Conservation (phyloP, 2,797 vertebrate species). For the Monodelphis domestica region DNA sequence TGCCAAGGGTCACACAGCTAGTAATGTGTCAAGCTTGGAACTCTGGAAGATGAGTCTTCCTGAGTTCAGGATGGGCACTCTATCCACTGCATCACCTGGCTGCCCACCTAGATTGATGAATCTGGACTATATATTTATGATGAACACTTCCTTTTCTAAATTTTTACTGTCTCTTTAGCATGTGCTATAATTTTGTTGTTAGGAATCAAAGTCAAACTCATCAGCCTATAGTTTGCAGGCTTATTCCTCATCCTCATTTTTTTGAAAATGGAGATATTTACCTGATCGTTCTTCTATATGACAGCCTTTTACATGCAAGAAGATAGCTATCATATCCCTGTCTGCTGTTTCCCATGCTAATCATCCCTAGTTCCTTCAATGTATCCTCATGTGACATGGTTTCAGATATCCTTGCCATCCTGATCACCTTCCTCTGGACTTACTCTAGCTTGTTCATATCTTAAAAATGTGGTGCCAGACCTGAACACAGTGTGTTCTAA, state of each 20-base stretch:
- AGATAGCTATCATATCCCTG: not conserved
- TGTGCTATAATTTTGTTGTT: not conserved
- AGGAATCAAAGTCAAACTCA: not conserved
- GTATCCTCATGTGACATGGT: not conserved
- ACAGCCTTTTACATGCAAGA: not conserved
- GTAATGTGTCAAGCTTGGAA: too few species aligned
- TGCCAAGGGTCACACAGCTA: too few species aligned
- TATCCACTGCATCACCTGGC: too few species aligned
- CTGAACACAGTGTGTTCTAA: not conserved
- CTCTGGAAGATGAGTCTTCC: too few species aligned
- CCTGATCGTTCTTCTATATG: not conserved
- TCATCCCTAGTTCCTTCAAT: not conserved
- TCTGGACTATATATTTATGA: not conserved
- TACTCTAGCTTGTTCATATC: not conserved
- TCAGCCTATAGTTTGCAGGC: not conserved
- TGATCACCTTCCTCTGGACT: not conserved
- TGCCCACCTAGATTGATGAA: too few species aligned
- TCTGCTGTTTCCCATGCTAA: not conserved
- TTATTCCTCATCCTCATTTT: not conserved
- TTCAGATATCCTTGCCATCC: not conserved
- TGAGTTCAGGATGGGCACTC: too few species aligned
- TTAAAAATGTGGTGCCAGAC: not conserved
- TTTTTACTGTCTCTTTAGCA: not conserved
- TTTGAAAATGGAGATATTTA: not conserved
- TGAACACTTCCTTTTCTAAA: not conserved